Evolutionary conservation across 2,888 invertebrate genomes (phyloP).

Genomic region (Drosophila mimetica): DNA sequence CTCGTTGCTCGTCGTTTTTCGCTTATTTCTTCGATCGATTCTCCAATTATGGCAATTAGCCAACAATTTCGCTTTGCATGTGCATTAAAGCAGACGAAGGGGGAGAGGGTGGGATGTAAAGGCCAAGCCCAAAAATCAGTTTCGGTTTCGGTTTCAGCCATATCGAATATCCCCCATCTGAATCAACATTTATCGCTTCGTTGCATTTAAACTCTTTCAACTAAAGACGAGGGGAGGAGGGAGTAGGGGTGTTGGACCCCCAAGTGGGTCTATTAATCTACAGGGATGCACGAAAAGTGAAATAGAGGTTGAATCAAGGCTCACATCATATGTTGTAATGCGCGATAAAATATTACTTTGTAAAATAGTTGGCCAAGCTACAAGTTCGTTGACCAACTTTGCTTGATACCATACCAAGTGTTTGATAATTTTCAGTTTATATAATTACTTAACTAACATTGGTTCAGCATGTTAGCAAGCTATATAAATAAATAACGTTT

Average conservation of each 20-base stretch:
- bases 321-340: background rate
- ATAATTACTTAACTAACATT: too few species aligned
- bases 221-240: background rate
- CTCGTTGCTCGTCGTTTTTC: conserved; percentile 34
- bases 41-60: conserved; percentile 74
- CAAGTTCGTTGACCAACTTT: conserved; percentile 16
- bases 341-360: conserved; percentile 4
- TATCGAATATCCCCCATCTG: conserved; percentile 1
- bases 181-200: conserved; percentile 31
- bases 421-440: too few species aligned
- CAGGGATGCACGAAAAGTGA: conserved; percentile 10
- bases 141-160: conserved; percentile 19
- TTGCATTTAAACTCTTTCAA: conserved; percentile 34
- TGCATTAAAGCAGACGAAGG: conserved; percentile 7
- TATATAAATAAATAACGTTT: too few species aligned
- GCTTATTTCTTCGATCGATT: conserved; percentile 44
- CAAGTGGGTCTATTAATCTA: conserved; percentile 27
- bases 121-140: conserved; percentile 7
- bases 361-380: background rate
- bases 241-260: background rate
- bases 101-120: too few species aligned
- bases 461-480: too few species aligned
- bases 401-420: background rate
- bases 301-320: conserved; percentile 20
- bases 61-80: conserved; percentile 59